Evolutionary conservation across 2,888 invertebrate species (phyloP).

Genomic region (Heteropelma amictum): DNA sequence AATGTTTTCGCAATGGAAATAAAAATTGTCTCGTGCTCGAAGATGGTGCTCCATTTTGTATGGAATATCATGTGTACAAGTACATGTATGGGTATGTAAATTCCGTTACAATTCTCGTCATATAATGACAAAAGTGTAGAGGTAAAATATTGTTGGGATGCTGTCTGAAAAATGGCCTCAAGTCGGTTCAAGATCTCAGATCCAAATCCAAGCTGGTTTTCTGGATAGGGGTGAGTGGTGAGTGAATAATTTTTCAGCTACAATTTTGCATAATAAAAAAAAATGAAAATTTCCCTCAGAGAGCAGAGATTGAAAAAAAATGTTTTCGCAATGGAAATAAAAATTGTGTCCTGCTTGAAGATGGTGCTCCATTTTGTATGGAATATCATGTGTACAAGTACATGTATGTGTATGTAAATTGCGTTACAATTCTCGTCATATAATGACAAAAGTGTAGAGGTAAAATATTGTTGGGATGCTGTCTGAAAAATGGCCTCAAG

Average conservation of each 20-base stretch:
- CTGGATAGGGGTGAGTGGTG: slow-evolving; percentile 68
- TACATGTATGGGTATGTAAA: slow-evolving; percentile 3
- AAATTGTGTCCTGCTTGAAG: not conserved
- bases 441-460: slow-evolving; percentile 9
- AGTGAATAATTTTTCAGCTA: no score
- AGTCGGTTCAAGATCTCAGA: slow-evolving; percentile 69
- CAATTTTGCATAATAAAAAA: no score
- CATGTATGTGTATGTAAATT: slow-evolving; percentile 12
- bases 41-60: not conserved
- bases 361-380: not conserved
- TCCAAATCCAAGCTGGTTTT: slow-evolving; percentile 61
- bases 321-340: no score
- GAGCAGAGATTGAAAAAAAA: no score
- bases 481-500: slow-evolving; percentile 41
- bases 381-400: not conserved
- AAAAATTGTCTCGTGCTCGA: not conserved
- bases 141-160: slow-evolving; percentile 32
- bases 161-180: slow-evolving; percentile 38
- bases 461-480: slow-evolving; percentile 33
- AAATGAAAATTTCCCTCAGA: no score
- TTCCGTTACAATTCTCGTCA: slow-evolving; percentile 2
- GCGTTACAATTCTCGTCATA: not conserved
- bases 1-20: no score
- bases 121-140: not conserved
- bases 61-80: not conserved